These are phyloP conservation scores for Antedon mediterranea DNA, from an alignment of 53 echinoderm and acorn worm species.

Conservation along the genomic window DNA sequence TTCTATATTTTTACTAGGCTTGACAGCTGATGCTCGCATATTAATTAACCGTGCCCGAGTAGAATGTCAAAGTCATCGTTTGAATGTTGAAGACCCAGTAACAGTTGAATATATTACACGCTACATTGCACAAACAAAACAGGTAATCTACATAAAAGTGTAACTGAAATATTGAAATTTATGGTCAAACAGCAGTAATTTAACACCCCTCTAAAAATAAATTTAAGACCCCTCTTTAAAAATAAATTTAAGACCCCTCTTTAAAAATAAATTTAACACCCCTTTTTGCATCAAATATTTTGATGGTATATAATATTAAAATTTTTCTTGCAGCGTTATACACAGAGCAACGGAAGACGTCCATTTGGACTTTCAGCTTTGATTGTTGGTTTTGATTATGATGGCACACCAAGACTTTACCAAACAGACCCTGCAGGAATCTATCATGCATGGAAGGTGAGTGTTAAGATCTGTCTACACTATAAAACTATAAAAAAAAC, in stretches of 20 bases:
- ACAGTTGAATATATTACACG: slow-evolving; percentile 94
- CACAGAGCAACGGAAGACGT: slow-evolving; percentile 90
- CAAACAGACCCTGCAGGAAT: slow-evolving; percentile 98
- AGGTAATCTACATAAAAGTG: slow-evolving; percentile 62
- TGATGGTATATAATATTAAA: too few relatives aligned
- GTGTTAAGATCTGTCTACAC: not conserved
- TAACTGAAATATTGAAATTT: too few relatives aligned
- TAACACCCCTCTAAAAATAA: too few relatives aligned
- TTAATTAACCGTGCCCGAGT: slow-evolving; percentile 84
- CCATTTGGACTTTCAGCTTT: slow-evolving; percentile 92
- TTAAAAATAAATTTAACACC: too few relatives aligned
- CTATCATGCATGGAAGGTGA: slow-evolving; percentile 97
- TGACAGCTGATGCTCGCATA: slow-evolving; percentile 89
- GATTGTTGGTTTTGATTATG: slow-evolving; percentile 89
- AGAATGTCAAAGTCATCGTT: slow-evolving; percentile 83
- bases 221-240: too few relatives aligned
- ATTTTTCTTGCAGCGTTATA: slow-evolving; percentile 54
- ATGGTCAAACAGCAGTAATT: too few relatives aligned
- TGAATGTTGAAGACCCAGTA: slow-evolving; percentile 93
- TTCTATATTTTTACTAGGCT: slow-evolving; percentile 27
- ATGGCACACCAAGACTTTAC: slow-evolving; percentile 84
- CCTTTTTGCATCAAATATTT: too few relatives aligned
- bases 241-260: too few relatives aligned
- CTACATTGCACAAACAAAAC: slow-evolving; percentile 88
- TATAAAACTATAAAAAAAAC: too few relatives aligned